phyloP scores from a whole-genome alignment of 2,113 vertebrate species.

The Thalassoma bifasciatum region DNA sequence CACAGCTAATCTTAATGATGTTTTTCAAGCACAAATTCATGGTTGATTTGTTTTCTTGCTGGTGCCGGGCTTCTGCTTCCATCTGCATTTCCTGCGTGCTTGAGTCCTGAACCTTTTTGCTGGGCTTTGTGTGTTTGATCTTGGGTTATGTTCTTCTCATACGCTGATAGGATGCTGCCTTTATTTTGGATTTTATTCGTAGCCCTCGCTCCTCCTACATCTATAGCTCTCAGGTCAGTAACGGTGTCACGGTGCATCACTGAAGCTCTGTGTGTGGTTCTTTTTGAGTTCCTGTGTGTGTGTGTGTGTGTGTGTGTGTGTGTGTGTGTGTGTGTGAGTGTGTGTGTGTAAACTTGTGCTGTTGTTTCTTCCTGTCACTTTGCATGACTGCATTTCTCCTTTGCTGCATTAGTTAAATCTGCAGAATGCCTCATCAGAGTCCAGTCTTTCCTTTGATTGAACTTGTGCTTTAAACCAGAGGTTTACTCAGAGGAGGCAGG shows the following conservation, averaged over 20 bases:
- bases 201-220: constrained; percentile 89
- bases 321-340: too few species aligned
- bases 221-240: constrained; percentile 93
- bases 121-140: constrained; percentile 61
- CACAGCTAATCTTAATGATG: background rate
- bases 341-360: constrained; percentile 1
- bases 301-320: constrained; percentile 16
- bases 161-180: constrained; percentile 82
- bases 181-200: constrained; percentile 93
- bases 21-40: background rate
- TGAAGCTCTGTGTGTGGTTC: constrained; percentile 18
- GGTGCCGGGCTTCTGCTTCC: constrained; percentile 53
- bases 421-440: constrained; percentile 3
- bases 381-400: background rate
- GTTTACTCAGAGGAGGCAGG: background rate
- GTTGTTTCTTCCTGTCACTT: constrained; percentile 7
- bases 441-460: background rate
- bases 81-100: constrained; percentile 15
- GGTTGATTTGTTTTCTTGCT: constrained; percentile 9
- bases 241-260: background rate
- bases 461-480: background rate
- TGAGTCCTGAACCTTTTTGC: constrained; percentile 39
- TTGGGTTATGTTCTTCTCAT: constrained; percentile 66
- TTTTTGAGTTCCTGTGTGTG: too few species aligned
- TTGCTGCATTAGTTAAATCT: constrained; percentile 22